phyloP scores from a whole-genome alignment of 2,888 invertebrate genomes.

The Drosophila antonietae region DNA sequence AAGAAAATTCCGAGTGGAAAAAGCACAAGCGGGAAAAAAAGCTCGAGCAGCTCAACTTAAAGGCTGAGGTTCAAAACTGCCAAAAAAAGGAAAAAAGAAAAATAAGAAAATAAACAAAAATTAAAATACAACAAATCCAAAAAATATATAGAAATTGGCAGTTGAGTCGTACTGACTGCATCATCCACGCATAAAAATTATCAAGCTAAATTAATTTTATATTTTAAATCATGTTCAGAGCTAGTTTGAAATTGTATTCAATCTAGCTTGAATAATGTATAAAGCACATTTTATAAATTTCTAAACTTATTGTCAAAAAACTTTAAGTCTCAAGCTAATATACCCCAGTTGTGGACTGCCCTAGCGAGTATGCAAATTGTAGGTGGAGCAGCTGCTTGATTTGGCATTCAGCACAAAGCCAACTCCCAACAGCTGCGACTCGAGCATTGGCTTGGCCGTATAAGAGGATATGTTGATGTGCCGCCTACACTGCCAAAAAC shows the following conservation, averaged over 20 bases:
- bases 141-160: constrained; percentile 2
- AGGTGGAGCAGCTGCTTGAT: constrained; percentile 68
- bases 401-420: constrained; percentile 70
- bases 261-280: too few relatives aligned
- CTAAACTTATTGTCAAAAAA: too few relatives aligned
- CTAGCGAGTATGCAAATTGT: constrained; percentile 8
- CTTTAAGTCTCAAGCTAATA: background rate
- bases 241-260: too few relatives aligned
- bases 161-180: background rate
- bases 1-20: constrained; percentile 31
- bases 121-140: constrained; percentile 35
- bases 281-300: too few relatives aligned
- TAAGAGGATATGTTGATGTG: constrained; percentile 65
- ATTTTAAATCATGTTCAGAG: too few relatives aligned
- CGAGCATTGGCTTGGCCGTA: constrained; percentile 33
- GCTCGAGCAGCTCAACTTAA: constrained; percentile 19
- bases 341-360: background rate
- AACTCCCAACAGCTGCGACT: constrained; percentile 65
- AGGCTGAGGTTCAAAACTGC: constrained; percentile 14
- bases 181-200: background rate
- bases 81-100: constrained; percentile 15
- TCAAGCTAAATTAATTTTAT: too few relatives aligned
- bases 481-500: constrained; percentile 55
- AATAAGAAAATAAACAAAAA: constrained; percentile 21
- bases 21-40: constrained; percentile 5